Conservation (phyloP, 2,888 invertebrate genomes). For the Teinopalpus imperialis region DNA sequence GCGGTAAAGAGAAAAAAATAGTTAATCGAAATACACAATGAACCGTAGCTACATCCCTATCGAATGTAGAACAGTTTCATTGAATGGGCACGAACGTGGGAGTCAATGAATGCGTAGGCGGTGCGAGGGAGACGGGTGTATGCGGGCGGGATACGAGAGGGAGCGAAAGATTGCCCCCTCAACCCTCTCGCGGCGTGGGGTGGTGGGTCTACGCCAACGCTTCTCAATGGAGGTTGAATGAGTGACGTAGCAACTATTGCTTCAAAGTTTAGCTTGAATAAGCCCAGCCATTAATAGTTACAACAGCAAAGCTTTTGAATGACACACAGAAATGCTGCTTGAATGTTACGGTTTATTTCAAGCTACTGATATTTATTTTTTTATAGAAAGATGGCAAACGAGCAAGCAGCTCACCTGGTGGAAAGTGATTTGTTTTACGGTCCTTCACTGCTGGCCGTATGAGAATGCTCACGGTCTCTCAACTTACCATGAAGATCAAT, state of each 20-base stretch:
- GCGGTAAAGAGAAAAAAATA: constrained; percentile 1
- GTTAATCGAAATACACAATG: constrained; percentile 22
- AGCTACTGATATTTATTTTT: too few relatives aligned
- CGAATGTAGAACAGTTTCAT: constrained; percentile 28
- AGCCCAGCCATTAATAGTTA: background rate
- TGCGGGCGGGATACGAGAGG: constrained; percentile 25
- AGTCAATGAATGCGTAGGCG: constrained; percentile 64
- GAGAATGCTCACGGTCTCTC: too few relatives aligned
- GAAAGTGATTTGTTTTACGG: too few relatives aligned
- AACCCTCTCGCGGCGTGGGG: constrained; percentile 35
- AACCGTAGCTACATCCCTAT: constrained; percentile 24
- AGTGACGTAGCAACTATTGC: constrained; percentile 46
- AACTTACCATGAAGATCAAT: too few relatives aligned
- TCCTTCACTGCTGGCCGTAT: too few relatives aligned
- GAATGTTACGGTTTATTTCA: too few relatives aligned
- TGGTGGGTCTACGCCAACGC: constrained; percentile 41
- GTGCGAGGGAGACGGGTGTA: constrained; percentile 31
- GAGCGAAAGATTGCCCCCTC: constrained; percentile 11
- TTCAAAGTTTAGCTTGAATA: background rate
- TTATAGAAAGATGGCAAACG: too few relatives aligned
- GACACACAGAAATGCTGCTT: too few relatives aligned
- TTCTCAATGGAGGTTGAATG: constrained; percentile 52
- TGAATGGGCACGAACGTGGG: constrained; percentile 62
- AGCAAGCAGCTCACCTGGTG: too few relatives aligned
- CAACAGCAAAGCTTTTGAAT: too few relatives aligned